These are phyloP conservation scores for Enteromius afrohamiltoni DNA, from an alignment of 2,797 vertebrate genomes.

Conservation along the genomic window DNA sequence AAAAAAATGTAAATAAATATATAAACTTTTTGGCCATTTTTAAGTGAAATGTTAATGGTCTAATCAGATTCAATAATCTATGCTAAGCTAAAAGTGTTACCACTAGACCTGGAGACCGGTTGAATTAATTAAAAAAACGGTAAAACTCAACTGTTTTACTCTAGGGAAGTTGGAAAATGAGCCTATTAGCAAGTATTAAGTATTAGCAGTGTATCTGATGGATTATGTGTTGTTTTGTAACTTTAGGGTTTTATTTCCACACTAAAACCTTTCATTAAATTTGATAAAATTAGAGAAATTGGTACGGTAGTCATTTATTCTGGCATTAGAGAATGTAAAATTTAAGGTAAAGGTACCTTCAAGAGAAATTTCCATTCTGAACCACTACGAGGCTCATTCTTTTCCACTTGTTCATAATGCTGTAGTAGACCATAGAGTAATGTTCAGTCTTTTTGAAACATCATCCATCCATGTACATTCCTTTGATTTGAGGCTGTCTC, in stretches of 20 bases:
- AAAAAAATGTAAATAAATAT: too few species aligned
- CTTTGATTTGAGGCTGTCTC: conserved; percentile 13
- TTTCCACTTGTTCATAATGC: conserved; percentile 5
- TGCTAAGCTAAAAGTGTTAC: too few species aligned
- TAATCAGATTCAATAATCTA: too few species aligned
- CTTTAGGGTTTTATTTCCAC: neutral
- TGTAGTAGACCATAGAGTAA: neutral
- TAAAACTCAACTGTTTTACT: too few species aligned
- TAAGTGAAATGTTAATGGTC: too few species aligned
- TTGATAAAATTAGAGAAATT: neutral
- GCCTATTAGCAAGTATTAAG: too few species aligned
- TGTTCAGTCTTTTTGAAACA: neutral
- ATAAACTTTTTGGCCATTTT: too few species aligned
- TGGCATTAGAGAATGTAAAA: neutral
- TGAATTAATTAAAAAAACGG: too few species aligned
- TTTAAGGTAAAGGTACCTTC: neutral
- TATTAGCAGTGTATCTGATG: neutral
- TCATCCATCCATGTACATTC: conserved; percentile 3
- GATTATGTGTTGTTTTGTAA: neutral
- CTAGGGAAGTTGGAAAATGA: too few species aligned
- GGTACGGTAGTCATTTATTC: neutral
- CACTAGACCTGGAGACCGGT: too few species aligned
- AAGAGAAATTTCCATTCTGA: neutral
- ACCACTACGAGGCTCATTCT: neutral
- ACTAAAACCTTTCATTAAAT: neutral